Conservation (phyloP, 1,140 invertebrate species). For the Mya arenaria region DNA sequence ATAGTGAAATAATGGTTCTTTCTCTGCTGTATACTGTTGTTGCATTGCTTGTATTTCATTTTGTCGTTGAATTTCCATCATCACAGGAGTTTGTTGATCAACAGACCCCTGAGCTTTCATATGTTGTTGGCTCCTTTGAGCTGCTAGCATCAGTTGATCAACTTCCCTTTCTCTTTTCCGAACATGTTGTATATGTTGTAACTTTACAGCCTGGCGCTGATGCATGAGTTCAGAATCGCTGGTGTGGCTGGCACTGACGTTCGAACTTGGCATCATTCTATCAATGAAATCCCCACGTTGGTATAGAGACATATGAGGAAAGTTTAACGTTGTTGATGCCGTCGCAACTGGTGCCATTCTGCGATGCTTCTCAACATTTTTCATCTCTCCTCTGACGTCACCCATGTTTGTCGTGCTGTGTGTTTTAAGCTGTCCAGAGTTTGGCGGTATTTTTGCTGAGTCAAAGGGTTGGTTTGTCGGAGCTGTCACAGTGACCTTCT, state of each 20-base stretch:
- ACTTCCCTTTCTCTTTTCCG: slow-evolving; percentile 23
- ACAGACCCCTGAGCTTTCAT: not conserved
- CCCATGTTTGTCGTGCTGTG: no score
- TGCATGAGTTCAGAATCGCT: slow-evolving; percentile 19
- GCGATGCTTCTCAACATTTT: no score
- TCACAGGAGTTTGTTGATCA: slow-evolving; percentile 6
- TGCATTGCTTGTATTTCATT: not conserved
- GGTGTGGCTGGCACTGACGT: not conserved
- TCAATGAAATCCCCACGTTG: no score
- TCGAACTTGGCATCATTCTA: no score
- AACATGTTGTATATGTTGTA: not conserved
- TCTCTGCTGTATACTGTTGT: not conserved
- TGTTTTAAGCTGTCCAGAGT: no score
- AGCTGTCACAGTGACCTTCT: slow-evolving; percentile 41
- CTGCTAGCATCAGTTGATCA: not conserved
- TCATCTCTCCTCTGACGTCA: no score
- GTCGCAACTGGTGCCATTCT: no score
- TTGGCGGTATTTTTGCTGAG: no score
- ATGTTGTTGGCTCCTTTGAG: not conserved
- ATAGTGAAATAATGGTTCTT: no score
- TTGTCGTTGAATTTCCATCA: slow-evolving; percentile 35
- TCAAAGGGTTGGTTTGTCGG: not conserved
- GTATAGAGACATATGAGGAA: no score
- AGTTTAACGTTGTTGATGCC: no score
- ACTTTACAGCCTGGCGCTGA: not conserved